Conservation (phyloP, 1,140 invertebrate genomes). For the Drosophila sp. region DNA sequence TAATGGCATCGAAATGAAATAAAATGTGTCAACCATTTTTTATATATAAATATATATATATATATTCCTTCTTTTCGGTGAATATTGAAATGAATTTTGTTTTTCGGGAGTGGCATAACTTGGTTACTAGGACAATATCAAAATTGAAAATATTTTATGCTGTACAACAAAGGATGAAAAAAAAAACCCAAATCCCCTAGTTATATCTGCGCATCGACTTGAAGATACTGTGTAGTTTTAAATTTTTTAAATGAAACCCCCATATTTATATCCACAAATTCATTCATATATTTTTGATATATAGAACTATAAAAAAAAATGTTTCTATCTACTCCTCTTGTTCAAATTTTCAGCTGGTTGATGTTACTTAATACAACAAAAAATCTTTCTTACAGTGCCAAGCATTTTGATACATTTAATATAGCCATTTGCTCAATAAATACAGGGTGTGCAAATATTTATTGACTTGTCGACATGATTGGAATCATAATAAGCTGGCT, state of each 20-base stretch:
- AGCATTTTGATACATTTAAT: not conserved
- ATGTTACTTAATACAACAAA: too few species aligned
- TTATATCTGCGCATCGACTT: not conserved
- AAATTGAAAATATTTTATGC: conserved; percentile 71
- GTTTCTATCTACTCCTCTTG: too few species aligned
- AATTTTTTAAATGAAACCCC: too few species aligned
- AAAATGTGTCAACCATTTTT: conserved; percentile 48
- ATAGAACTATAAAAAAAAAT: too few species aligned
- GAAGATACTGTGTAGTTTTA: not conserved
- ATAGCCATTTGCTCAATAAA: not conserved
- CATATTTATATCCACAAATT: too few species aligned
- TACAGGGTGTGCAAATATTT: conserved; percentile 10
- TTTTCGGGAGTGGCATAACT: conserved; percentile 12
- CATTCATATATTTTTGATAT: too few species aligned
- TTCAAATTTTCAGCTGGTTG: too few species aligned
- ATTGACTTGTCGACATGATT: conserved; percentile 54
- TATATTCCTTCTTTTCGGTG: conserved; percentile 10
- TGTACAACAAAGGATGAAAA: not conserved
- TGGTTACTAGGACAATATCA: conserved; percentile 54
- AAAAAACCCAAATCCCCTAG: not conserved
- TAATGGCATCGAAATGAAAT: conserved; percentile 53
- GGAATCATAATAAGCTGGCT: conserved; percentile 72
- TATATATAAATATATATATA: conserved; percentile 44
- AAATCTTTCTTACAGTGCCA: not conserved
- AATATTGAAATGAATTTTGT: conserved; percentile 40